Conservation (phyloP, 2,113 vertebrate species). For the Antennarius striatus region DNA sequence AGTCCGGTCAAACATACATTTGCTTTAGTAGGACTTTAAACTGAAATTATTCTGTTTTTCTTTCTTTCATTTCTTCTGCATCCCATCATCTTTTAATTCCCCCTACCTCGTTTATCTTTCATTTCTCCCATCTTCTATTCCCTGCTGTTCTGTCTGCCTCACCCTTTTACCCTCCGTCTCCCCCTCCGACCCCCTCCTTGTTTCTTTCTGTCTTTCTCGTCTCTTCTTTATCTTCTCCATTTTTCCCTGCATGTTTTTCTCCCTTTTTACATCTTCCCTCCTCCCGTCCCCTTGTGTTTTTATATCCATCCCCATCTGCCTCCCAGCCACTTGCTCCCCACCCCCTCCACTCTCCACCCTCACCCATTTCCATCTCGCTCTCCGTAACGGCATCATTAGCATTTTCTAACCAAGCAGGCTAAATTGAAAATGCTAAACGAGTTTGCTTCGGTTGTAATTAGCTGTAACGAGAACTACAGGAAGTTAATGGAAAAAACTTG, state of each 20-base stretch:
- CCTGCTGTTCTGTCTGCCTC: no score
- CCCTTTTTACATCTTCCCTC: constrained; percentile 15
- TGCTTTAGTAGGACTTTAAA: no score
- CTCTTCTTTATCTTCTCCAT: constrained; percentile 18
- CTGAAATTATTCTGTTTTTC: no score
- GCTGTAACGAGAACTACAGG: constrained; percentile 79
- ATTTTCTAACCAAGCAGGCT: constrained; percentile 74
- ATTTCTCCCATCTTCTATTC: no score
- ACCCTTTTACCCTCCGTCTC: neutral
- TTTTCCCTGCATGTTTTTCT: constrained; percentile 34
- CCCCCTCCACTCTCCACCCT: constrained; percentile 47
- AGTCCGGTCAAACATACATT: no score
- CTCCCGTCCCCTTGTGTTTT: neutral
- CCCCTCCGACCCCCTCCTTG: neutral
- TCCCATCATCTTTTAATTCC: no score
- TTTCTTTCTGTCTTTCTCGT: neutral
- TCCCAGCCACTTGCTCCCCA: constrained; percentile 48
- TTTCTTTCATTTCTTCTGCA: no score
- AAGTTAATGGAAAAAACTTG: constrained; percentile 81
- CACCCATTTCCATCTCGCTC: constrained; percentile 56
- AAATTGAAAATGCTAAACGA: constrained; percentile 84
- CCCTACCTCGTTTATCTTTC: no score
- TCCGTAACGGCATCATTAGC: constrained; percentile 79
- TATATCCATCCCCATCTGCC: constrained; percentile 31
- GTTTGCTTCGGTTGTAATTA: constrained; percentile 78